phyloP scores from a whole-genome alignment of 2,888 invertebrate species.

The Phortica magna region DNA sequence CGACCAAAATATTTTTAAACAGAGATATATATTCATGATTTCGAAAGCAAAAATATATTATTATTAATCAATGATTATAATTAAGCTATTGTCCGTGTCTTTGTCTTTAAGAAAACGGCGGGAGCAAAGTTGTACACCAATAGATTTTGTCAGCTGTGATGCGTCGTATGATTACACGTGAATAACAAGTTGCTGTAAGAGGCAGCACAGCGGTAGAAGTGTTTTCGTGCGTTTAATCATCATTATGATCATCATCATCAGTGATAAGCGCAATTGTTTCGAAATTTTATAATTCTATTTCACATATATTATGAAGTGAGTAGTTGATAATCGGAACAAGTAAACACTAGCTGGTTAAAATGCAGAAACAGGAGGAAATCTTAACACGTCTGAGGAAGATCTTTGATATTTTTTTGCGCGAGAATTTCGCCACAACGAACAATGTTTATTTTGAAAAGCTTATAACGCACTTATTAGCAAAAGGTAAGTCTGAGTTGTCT shows the following conservation, averaged over 20 bases:
- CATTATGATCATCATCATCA: too few species aligned
- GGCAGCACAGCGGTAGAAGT: neutral
- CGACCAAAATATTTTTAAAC: too few species aligned
- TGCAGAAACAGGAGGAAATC: constrained; percentile 65
- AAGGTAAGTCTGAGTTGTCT: constrained; percentile 74
- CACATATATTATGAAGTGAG: neutral
- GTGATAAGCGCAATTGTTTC: constrained; percentile 21
- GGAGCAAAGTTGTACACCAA: too few species aligned
- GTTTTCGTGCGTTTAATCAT: too few species aligned
- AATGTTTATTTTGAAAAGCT: constrained; percentile 84
- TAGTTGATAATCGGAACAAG: neutral
- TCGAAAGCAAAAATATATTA: too few species aligned
- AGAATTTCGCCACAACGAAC: constrained; percentile 74
- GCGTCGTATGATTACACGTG: too few species aligned
- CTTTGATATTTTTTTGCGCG: constrained; percentile 68
- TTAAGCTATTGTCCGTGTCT: too few species aligned
- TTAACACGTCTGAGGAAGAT: constrained; percentile 64
- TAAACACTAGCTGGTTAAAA: constrained; percentile 33
- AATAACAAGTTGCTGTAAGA: neutral
- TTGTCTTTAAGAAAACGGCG: too few species aligned
- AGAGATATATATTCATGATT: too few species aligned
- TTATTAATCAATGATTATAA: too few species aligned
- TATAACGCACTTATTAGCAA: constrained; percentile 81
- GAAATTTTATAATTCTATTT: neutral
- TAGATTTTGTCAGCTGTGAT: too few species aligned